Evolutionary conservation across 2,888 invertebrate species (phyloP).

Genomic region (Listrodromus nycthemerus): DNA sequence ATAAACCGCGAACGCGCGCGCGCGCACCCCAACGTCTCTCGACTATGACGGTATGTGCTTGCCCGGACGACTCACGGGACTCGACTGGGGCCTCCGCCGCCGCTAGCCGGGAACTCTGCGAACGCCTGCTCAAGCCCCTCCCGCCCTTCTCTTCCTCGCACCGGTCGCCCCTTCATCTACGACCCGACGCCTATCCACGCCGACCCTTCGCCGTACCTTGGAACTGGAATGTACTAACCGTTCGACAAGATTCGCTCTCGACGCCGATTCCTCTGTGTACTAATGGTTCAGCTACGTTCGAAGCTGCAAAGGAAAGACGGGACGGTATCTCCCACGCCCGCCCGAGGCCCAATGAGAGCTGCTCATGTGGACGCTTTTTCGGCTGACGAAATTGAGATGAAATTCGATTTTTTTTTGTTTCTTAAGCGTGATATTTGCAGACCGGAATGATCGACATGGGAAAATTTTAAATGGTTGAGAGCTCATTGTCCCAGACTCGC

Average conservation of each 20-base stretch:
- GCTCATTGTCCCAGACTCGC: too few relatives aligned
- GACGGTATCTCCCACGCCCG: too few relatives aligned
- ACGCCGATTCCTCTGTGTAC: neutral
- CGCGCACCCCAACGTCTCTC: constrained; percentile 46
- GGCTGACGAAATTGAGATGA: too few relatives aligned
- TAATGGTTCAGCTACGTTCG: neutral
- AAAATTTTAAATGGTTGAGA: too few relatives aligned
- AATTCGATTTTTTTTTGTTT: too few relatives aligned
- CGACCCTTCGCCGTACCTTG: neutral
- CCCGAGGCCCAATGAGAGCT: too few relatives aligned
- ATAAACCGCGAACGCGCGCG: constrained; percentile 60
- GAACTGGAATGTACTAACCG: neutral
- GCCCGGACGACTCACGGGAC: constrained; percentile 83
- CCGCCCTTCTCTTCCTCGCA: constrained; percentile 49
- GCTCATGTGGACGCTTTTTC: too few relatives aligned
- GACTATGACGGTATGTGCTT: constrained; percentile 71
- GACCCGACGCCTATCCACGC: neutral
- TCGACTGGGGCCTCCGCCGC: constrained; percentile 76
- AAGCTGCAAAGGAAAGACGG: neutral
- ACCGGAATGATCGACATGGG: too few relatives aligned
- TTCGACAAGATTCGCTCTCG: neutral
- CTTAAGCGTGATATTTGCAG: too few relatives aligned
- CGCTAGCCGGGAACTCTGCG: constrained; percentile 65
- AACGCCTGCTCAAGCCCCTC: constrained; percentile 46
- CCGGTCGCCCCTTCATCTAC: neutral